Evolutionary conservation across 1,140 invertebrate genomes (phyloP).

Genomic region (Neomicropteryx cornuta): DNA sequence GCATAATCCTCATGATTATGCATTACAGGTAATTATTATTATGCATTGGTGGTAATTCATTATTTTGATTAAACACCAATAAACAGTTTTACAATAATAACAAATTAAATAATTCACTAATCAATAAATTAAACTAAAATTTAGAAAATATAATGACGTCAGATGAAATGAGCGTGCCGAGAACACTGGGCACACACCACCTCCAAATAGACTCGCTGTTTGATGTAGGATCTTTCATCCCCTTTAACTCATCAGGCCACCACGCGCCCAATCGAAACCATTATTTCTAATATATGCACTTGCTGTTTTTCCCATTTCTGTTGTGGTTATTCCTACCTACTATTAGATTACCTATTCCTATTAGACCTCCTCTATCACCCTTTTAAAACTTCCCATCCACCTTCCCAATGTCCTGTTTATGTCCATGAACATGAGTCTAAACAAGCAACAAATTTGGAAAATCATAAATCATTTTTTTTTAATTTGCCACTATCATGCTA

Average conservation of each 20-base stretch:
- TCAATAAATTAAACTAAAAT: background rate
- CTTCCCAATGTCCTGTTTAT: too few species aligned
- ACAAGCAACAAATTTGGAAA: background rate
- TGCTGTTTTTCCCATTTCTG: too few species aligned
- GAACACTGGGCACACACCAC: background rate
- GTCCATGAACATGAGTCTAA: background rate
- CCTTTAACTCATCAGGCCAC: too few species aligned
- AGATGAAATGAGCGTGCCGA: background rate
- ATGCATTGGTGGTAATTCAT: background rate
- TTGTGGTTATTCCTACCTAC: too few species aligned
- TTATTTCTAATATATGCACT: too few species aligned
- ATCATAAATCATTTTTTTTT: background rate
- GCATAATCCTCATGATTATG: constrained; percentile 77
- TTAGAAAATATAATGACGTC: background rate
- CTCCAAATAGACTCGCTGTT: too few species aligned
- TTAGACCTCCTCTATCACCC: too few species aligned
- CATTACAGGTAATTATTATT: constrained; percentile 60
- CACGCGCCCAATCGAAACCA: too few species aligned
- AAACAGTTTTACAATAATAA: background rate
- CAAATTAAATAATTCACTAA: background rate
- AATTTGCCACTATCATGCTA: background rate
- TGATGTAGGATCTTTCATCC: too few species aligned
- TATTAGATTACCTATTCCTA: too few species aligned
- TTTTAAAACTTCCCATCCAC: too few species aligned
- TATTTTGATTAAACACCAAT: background rate